These are phyloP conservation scores for Carlito syrichta DNA, from an alignment of 2,113 vertebrate species.

Conservation along the genomic window DNA sequence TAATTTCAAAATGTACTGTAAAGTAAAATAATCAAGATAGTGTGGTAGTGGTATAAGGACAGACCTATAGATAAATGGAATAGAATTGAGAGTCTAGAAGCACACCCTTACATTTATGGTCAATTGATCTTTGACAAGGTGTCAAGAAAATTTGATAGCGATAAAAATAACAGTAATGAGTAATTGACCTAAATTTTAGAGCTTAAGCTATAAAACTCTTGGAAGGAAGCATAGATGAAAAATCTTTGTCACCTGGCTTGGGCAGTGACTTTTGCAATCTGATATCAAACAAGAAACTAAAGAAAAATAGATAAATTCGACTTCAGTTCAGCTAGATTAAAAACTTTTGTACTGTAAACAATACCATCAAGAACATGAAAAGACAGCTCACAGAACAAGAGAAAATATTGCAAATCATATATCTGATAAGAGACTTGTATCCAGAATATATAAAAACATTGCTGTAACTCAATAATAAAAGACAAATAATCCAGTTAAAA, in stretches of 20 bases:
- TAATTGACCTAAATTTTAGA: background rate
- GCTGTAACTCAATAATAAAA: background rate
- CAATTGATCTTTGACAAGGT: background rate
- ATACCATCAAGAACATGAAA: background rate
- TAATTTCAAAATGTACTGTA: background rate
- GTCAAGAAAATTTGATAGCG: background rate
- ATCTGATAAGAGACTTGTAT: background rate
- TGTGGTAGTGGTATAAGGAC: background rate
- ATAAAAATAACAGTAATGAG: background rate
- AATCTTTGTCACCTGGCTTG: background rate
- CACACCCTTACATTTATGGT: background rate
- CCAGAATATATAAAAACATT: background rate
- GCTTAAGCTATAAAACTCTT: background rate
- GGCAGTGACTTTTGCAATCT: background rate
- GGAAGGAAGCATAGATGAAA: background rate
- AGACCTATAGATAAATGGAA: background rate
- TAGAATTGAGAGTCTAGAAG: background rate
- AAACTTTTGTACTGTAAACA: background rate
- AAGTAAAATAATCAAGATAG: background rate
- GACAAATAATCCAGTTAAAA: background rate
- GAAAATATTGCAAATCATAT: slow-evolving; percentile 11
- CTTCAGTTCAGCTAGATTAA: background rate
- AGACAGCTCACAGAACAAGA: background rate
- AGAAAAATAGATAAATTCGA: background rate
- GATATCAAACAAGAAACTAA: background rate